A percentile compares a stretch with the other conserved stretches of the same genome.
phyloP scores from a whole-genome alignment of 2,113 vertebrate genomes.

The Ploceus nigricollis region DNA sequence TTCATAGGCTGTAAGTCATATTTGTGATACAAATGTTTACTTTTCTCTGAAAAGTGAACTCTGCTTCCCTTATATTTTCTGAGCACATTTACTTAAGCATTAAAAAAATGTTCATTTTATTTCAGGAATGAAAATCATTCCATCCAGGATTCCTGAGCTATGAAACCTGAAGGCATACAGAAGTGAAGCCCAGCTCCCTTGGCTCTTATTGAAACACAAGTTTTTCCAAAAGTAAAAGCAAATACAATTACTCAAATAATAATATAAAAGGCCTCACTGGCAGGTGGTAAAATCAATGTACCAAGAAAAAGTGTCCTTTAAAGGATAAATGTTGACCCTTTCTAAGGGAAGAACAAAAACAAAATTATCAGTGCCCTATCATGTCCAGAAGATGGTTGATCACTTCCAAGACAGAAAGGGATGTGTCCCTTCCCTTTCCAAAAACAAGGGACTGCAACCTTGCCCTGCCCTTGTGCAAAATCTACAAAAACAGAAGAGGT shows the following conservation, averaged over 20 bases:
- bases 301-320: background rate
- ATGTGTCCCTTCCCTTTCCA: background rate
- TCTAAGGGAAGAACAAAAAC: background rate
- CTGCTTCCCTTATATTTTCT: background rate
- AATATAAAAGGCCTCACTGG: background rate
- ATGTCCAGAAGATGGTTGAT: background rate
- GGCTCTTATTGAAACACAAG: background rate
- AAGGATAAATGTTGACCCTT: background rate
- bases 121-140: background rate
- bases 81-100: background rate
- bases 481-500: background rate
- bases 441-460: background rate
- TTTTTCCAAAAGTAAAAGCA: background rate
- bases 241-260: fast-evolving
- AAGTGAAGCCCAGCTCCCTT: background rate
- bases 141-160: background rate
- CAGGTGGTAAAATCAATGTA: background rate
- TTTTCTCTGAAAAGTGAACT: background rate
- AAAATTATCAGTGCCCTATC: background rate
- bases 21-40: background rate
- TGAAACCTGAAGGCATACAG: background rate
- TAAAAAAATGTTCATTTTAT: background rate
- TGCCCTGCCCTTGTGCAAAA: background rate
- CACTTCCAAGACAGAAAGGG: background rate
- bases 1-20: background rate